Evolutionary conservation across 2,113 vertebrate genomes (phyloP).

Genomic region (Penelope pileata): DNA sequence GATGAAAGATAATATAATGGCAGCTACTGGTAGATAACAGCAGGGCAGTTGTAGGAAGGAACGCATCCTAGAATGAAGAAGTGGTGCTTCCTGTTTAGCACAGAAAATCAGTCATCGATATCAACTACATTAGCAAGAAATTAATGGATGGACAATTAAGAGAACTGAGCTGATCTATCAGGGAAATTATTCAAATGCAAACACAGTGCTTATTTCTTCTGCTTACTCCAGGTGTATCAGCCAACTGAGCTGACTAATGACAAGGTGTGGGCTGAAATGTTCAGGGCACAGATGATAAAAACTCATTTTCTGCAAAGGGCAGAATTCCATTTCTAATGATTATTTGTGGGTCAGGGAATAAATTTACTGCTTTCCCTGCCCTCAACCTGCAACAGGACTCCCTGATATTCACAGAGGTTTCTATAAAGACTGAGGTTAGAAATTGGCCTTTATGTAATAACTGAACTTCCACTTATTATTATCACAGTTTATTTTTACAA

Average conservation of each 20-base stretch:
- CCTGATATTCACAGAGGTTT: slow-evolving; percentile 4
- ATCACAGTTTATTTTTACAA: slow-evolving; percentile 42
- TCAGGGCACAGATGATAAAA: slow-evolving; percentile 58
- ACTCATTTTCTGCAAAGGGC: slow-evolving; percentile 56
- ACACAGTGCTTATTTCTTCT: slow-evolving; percentile 54
- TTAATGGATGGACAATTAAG: slow-evolving; percentile 72
- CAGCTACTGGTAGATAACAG: slow-evolving; percentile 73
- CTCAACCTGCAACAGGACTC: not conserved
- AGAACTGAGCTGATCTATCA: slow-evolving; percentile 57
- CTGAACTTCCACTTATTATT: slow-evolving; percentile 15
- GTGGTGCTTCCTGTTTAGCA: slow-evolving; percentile 53
- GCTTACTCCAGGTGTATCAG: slow-evolving; percentile 44
- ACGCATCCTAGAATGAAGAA: slow-evolving; percentile 59
- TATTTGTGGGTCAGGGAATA: slow-evolving; percentile 54
- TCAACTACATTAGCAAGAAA: slow-evolving; percentile 70
- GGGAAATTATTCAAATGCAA: slow-evolving; percentile 68
- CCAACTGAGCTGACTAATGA: slow-evolving; percentile 55
- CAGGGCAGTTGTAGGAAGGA: slow-evolving; percentile 71
- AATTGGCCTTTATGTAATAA: slow-evolving; percentile 10
- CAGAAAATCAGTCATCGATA: slow-evolving; percentile 60
- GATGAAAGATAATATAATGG: slow-evolving; percentile 77
- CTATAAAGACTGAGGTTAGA: not conserved
- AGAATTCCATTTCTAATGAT: slow-evolving; percentile 65
- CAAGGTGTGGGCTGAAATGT: slow-evolving; percentile 38
- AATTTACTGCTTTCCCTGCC: slow-evolving; percentile 23